Base-by-base conservation (phyloP, 2,888 invertebrate genomes). In the Nymphalis polychloros region DNA sequence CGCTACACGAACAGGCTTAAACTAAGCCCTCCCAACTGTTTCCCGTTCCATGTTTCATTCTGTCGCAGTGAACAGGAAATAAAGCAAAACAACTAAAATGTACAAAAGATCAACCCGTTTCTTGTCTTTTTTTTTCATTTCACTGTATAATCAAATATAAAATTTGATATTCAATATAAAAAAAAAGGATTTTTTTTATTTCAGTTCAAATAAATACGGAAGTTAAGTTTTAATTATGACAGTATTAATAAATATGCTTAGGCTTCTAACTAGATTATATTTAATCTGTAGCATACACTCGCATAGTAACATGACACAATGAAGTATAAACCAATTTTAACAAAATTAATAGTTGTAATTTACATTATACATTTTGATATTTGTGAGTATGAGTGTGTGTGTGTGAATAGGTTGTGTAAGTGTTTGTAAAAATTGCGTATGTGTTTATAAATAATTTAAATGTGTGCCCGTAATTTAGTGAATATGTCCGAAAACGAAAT, bases 21-120 rank as follows among this genome's bases (percentile, higher is more conserved):
- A 63, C 72, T 73, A 72, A 76, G 76, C 76, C 72, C 69, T 67
- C 69, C 68, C 72, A 74, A 75, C 76, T 76, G 77, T 76, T 77
- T 78, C 67, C 64, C 72, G 59, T 71, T 69, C 71, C 71, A 71
- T 70, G 69, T 72, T 70, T 71, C 72, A 73, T 72, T 71, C 61
- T 59, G 67, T 57, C 64, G 57, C 68, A 70, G 72, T 63, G 63
- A 19, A 63, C 67, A 57, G 68, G 67, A 72, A 73, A 72, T 69
- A 75, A 72, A 60, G 50, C 27, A 52, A 63, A 65, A 65, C 62
- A 63, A 66, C 49, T 69, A 41, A 41, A 68, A 64, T 49, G n/a
- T 3, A 35, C n/a, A 46, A 59, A 27, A 53, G 49, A n/a, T 20
- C 35, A 64, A 19, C 17, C 5, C 16, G 27, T n/a, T 48, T 23